Evolutionary conservation across 2,113 vertebrate genomes (phyloP), one percentile per base, ranked within the genome.

Genomic region (Campylomormyrus numenius): DNA sequence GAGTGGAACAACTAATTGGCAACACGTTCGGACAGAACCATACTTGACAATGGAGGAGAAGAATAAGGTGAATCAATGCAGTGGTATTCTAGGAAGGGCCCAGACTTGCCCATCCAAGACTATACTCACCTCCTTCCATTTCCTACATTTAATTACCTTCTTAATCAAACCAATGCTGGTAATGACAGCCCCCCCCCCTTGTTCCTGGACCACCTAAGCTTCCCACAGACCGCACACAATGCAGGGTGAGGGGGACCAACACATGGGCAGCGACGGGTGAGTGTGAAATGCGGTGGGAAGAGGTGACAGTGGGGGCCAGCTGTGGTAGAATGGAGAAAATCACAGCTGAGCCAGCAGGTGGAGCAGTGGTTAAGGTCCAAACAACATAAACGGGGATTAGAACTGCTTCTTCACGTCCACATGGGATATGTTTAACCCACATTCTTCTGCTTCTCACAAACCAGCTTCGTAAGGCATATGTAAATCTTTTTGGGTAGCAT

Each of bases 11-110:
- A 95, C 95, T 95, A 95, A 95, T 96, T 96, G 92, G 91, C 93
- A 94, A 96, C 95, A 95, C 95, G 96, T 96, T 95, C 95, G 92
- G 95, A 96, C 95, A 96, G 94, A 96, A 95, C 94, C 93, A 17
- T 90, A 96, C 93, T 93, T 84, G 94, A 95, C 94, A 96, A 95
- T 94, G 95, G 89, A 89, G 52, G 66, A 88, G 89, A 91, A 58
- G 74, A 77, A 89, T 89, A 90, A 91, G 91, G 85, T 46, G 87
- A 58, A 27, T 95, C 95, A 95, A 94, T 93, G 95, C 95, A 94
- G 92, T 94, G 95, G 94, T 95, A 96, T 95, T 95, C 95, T 94
- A 95, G 1, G 94, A 93, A 91, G 88, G 21, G 97, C 93, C 95
- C 90, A 85, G 96, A 95, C 96, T 96, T 96, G 97, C 93, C 95